Conservation (phyloP, 64 coral and sea anemone species). For the Montipora foliosa region DNA sequence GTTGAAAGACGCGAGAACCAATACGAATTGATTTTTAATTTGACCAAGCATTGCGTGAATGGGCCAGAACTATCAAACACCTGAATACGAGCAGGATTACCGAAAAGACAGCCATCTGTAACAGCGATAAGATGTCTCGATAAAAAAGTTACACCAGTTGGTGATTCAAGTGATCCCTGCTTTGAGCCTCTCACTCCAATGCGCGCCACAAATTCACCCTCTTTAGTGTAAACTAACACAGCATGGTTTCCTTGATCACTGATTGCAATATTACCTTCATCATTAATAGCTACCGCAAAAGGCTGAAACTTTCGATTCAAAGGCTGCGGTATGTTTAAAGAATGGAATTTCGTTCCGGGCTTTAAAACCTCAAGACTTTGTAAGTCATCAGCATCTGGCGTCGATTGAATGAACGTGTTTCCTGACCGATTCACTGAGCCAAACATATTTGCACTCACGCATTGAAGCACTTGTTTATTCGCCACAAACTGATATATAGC, state of each 20-base stretch:
- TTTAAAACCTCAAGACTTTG: slow-evolving; percentile 51
- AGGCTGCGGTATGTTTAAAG: slow-evolving; percentile 49
- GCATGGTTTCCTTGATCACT: slow-evolving; percentile 77
- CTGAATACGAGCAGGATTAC: slow-evolving; percentile 78
- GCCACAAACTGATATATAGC: slow-evolving; percentile 51
- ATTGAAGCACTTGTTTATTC: slow-evolving; percentile 76
- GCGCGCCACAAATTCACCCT: slow-evolving; percentile 61
- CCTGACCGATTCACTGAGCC: slow-evolving; percentile 30
- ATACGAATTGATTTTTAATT: slow-evolving; percentile 58
- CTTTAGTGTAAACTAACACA: slow-evolving; percentile 72
- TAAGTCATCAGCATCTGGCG: not conserved
- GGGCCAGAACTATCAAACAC: slow-evolving; percentile 61
- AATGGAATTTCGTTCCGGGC: slow-evolving; percentile 69
- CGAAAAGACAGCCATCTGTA: slow-evolving; percentile 83
- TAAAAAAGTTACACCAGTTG: slow-evolving; percentile 55
- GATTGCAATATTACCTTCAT: slow-evolving; percentile 58
- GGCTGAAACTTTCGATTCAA: slow-evolving; percentile 72
- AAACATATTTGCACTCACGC: slow-evolving; percentile 69
- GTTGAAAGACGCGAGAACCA: slow-evolving; percentile 71
- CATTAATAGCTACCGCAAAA: slow-evolving; percentile 48
- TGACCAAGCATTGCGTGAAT: slow-evolving; percentile 65
- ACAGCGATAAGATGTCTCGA: slow-evolving; percentile 50
- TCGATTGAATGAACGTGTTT: slow-evolving; percentile 16
- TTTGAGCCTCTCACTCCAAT: slow-evolving; percentile 70
- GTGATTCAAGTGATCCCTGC: slow-evolving; percentile 78